These are phyloP conservation scores for Onychomys arenicola DNA, from an alignment of 2,797 vertebrate genomes.

Conservation along the genomic window DNA sequence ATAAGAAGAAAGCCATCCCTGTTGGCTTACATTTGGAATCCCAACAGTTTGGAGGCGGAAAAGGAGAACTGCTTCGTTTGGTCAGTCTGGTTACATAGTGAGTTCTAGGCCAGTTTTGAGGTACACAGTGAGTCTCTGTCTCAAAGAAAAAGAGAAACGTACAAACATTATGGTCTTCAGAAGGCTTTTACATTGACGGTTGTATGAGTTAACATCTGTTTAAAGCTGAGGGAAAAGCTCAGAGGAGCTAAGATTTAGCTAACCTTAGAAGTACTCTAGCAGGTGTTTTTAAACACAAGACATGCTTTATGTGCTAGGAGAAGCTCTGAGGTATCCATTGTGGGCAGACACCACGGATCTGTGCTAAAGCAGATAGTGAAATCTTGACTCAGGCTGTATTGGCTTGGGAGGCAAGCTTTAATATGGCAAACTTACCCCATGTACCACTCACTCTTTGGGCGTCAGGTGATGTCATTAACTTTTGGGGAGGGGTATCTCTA, in stretches of 20 bases:
- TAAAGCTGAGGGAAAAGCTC: conserved; percentile 57
- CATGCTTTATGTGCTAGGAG: neutral
- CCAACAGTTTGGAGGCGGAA: neutral
- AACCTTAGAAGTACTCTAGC: neutral
- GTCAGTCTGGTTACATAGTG: neutral
- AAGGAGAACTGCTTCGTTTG: neutral
- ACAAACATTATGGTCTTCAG: neutral
- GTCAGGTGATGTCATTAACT: neutral
- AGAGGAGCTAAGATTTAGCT: conserved; percentile 23
- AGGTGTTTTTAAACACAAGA: neutral
- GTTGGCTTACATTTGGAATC: neutral
- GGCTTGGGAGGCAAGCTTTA: neutral
- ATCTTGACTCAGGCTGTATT: neutral
- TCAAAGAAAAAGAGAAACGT: neutral
- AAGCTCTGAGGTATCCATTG: neutral
- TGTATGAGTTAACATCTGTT: neutral
- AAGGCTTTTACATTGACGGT: conserved; percentile 47
- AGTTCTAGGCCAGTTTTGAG: neutral
- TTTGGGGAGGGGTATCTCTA: neutral
- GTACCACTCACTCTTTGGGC: neutral
- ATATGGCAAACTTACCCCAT: neutral
- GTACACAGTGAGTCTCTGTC: neutral
- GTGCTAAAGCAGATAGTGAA: neutral
- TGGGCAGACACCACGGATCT: neutral
- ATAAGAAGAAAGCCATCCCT: neutral